Percentiles rank a stretch among this genome's conserved stretches.
These are phyloP conservation scores for Acanthurus leucopareius DNA, from an alignment of 2,797 vertebrate genomes.

Conservation along the genomic window DNA sequence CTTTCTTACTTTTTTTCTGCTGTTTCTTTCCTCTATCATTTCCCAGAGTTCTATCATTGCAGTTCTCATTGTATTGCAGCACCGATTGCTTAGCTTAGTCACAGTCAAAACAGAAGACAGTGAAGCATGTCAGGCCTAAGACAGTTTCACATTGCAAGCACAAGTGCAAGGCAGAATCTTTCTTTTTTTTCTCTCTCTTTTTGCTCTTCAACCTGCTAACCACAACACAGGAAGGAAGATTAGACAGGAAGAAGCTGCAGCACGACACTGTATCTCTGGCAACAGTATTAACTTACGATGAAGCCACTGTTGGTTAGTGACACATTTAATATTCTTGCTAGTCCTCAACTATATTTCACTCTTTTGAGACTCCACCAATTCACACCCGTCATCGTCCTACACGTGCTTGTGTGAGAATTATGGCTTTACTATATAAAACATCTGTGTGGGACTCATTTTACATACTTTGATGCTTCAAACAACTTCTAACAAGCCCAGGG, in stretches of 20 bases:
- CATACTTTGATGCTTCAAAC: constrained; percentile 10
- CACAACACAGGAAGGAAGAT: constrained; percentile 69
- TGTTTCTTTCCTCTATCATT: background rate
- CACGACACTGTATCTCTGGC: constrained; percentile 7
- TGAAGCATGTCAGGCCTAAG: background rate
- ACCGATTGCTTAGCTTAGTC: too few species aligned
- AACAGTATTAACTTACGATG: background rate
- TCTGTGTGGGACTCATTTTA: background rate
- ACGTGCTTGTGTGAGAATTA: background rate
- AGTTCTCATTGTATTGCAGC: too few species aligned
- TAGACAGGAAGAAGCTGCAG: constrained; percentile 69
- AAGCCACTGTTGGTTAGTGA: background rate
- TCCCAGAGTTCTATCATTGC: background rate
- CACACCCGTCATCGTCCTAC: background rate
- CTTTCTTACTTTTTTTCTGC: background rate
- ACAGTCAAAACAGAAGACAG: too few species aligned
- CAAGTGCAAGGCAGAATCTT: background rate
- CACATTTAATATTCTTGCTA: background rate
- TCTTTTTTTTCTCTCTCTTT: background rate
- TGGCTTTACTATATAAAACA: background rate
- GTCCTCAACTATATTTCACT: background rate
- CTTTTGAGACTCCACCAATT: background rate
- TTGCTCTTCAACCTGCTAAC: constrained; percentile 56
- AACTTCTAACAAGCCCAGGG: constrained; percentile 37
- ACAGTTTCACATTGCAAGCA: background rate